Evolutionary conservation across 2,888 invertebrate species (phyloP), one percentile per base, ranked within the genome.

Genomic region (Pegoplata infirma): DNA sequence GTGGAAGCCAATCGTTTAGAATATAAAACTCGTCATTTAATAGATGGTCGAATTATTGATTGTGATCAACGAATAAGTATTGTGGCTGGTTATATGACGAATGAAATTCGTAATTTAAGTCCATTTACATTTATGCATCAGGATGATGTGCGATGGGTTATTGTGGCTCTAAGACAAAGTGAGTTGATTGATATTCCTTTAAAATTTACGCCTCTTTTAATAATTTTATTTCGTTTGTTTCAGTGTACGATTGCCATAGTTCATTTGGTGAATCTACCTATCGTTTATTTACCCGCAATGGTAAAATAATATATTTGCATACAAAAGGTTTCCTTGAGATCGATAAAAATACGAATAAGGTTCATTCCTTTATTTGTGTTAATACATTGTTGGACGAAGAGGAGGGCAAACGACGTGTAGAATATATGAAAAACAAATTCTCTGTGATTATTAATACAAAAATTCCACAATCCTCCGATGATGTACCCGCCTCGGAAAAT

Each of bases 21-120:
- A 88, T 98, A 97, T 89, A 94, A 95, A 86, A 97, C 97, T 0
- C 92, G 97, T 82, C 97, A 98, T 90, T 91, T 95, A 71, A 93
- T 97, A 64, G 97, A 97, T 90, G 97, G 97, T 0, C 92, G 94
- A 55, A 97, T 98, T 82, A 94, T 97, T 59, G 96, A 94, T 87
- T 95, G 96, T 87, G 98, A 98, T 88, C 97, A 97, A 87, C 93
- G 97, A 86, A 96, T 97, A 86, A 96, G 97, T 6, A 90, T 96
- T 74, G 94, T 97, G 12, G 94, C 95, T 67, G 97, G 97, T 3
- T 96, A 96, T 86, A 93, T 97, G 93, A 94, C 95, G 10, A 94
- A 95, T 83, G 97, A 98, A 90, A 95, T 97, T 1, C 93, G 94
- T 8, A 97, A 97, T n/a, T 91, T 93, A 76, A 96, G 95, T 80